Evolutionary conservation across 1,140 invertebrate species (phyloP), one percentile per base, ranked within the genome.

Genomic region (Drosophila nigromelanica): DNA sequence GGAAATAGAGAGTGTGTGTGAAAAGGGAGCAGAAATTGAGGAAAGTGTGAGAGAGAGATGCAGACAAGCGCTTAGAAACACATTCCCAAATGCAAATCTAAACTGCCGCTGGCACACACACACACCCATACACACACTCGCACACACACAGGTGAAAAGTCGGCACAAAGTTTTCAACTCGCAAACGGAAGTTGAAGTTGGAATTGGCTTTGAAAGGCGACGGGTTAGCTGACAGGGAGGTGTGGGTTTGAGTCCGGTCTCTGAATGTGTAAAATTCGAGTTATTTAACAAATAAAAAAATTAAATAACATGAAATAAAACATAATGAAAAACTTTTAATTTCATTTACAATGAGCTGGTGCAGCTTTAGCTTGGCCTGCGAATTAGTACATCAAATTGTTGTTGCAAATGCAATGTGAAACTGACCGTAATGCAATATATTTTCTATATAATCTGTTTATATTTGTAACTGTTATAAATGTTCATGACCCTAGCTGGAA

Each of bases 21-120:
- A n/a, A 30, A 47, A 11, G 10, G 7, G 3, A 30, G 1, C 18
- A 3, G 8, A 30, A 3, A n/a, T 27, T n/a, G 24, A 21, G n/a
- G 4, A 37, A 10, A 14, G 42, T 14, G 21, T 14, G 5, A 12
- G 2, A 54, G 50, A 27, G 48, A 30, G 43, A 27, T n/a, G 50
- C 40, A 14, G 54, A 11, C 47, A 37, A 67, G 40, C 56, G 76
- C 63, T 72, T 72, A 69, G 56, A 63, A 76, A 59, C 70, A 82
- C 68, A 85, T 85, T 85, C 62, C 81, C 71, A 81, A 86, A 86
- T 86, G 81, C 81, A 86, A 86, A 86, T 86, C 81, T 87, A 86
- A 86, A 78, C 74, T 86, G 82, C 78, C 70, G 62, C 27, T 87
- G 67, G 81, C 76, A 30, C 51, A 73, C 70, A 59, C 21, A 50